Evolutionary conservation across 92 coral and sea anemone species (phyloP).

Genomic region (Isaurus tuberculatus): DNA sequence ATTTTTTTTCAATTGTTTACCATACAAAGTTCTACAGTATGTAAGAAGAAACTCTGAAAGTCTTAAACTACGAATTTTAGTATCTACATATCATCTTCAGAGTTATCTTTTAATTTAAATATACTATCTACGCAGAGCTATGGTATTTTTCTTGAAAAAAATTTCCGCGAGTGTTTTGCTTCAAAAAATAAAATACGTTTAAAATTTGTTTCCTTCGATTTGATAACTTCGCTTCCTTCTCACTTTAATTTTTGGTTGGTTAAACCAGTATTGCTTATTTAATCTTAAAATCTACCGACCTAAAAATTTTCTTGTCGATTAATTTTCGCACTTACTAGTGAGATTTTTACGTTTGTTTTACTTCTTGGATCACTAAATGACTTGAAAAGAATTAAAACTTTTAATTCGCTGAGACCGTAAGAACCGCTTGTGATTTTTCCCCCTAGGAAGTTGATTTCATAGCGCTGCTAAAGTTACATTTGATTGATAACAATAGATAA

Average conservation of each 20-base stretch:
- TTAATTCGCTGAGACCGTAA: background rate
- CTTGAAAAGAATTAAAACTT: background rate
- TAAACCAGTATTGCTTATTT: background rate
- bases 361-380: background rate
- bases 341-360: background rate
- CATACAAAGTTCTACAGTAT: background rate
- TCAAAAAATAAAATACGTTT: background rate
- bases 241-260: background rate
- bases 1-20: too few relatives aligned
- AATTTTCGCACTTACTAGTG: too few relatives aligned
- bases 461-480: background rate
- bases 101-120: background rate
- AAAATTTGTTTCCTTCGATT: background rate
- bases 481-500: background rate
- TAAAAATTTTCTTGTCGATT: too few relatives aligned
- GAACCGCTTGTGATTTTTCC: background rate
- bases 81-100: background rate
- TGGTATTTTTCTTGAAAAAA: background rate
- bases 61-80: background rate
- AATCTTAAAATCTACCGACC: too few relatives aligned
- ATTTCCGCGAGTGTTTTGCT: background rate
- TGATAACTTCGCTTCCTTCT: background rate
- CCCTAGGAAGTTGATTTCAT: background rate
- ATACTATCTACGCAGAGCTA: background rate
- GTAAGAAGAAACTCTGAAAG: background rate